Evolutionary conservation across 2,113 vertebrate species (phyloP).

Genomic region (Pyxicephalus adspersus): DNA sequence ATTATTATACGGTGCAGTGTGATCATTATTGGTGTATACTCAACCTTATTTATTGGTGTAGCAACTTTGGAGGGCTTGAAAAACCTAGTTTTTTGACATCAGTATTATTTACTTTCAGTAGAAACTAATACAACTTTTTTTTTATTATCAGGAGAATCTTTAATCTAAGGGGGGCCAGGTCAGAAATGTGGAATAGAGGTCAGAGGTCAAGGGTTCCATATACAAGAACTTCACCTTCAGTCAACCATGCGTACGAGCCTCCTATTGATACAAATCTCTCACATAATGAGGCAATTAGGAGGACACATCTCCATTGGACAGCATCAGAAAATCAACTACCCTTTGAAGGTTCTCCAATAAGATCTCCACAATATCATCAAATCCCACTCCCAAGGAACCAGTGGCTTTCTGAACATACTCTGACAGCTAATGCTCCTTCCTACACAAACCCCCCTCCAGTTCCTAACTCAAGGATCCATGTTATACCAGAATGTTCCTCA

Average conservation of each 20-base stretch:
- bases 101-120: too few relatives aligned
- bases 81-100: too few relatives aligned
- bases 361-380: neutral
- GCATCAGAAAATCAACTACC: neutral
- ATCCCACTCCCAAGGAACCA: neutral
- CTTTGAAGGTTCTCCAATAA: neutral
- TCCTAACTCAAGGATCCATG: neutral
- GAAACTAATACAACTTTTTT: neutral
- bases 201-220: neutral
- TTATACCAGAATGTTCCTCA: neutral
- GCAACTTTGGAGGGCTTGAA: too few relatives aligned
- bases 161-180: neutral
- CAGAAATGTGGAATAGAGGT: neutral
- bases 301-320: neutral
- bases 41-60: too few relatives aligned
- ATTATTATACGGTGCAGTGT: too few relatives aligned
- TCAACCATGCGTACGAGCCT: conserved; percentile 9
- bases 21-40: too few relatives aligned
- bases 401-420: neutral
- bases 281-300: neutral
- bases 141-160: neutral
- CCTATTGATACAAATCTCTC: neutral
- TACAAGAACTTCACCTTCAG: neutral
- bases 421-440: too few relatives aligned
- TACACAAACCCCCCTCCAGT: too few relatives aligned